Evolutionary conservation across 1,140 invertebrate species (phyloP).

Genomic region (Halesus radiatus): DNA sequence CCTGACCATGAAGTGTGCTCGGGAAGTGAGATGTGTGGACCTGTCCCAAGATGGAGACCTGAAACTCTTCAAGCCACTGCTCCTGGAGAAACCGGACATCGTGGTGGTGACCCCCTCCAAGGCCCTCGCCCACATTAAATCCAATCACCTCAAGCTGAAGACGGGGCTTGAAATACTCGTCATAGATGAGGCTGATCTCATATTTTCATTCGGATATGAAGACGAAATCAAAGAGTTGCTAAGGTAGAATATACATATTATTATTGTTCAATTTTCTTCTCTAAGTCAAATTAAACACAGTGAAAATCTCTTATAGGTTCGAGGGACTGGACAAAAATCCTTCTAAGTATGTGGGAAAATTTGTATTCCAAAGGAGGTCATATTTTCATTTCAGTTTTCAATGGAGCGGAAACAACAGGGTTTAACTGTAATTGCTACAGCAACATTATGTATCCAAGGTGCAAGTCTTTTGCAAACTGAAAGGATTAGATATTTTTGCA

Average conservation of each 20-base stretch:
- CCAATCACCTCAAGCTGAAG: conserved; percentile 84
- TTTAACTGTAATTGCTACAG: too few species aligned
- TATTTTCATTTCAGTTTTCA: too few species aligned
- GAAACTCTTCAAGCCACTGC: conserved; percentile 79
- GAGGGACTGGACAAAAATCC: too few species aligned
- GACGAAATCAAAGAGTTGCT: conserved; percentile 91
- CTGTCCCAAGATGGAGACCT: conserved; percentile 82
- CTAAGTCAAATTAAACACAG: too few species aligned
- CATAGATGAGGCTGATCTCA: conserved; percentile 98
- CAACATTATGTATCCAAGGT: too few species aligned
- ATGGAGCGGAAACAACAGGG: too few species aligned
- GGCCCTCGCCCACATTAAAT: conserved; percentile 86
- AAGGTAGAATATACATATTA: conserved; percentile 63
- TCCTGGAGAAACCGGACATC: conserved; percentile 92
- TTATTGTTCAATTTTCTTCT: neutral
- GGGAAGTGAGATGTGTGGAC: conserved; percentile 88
- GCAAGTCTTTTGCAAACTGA: too few species aligned
- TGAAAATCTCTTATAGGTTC: too few species aligned
- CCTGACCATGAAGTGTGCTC: conserved; percentile 86
- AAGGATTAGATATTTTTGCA: too few species aligned
- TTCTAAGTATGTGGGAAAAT: too few species aligned
- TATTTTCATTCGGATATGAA: conserved; percentile 98
- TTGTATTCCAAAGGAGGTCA: too few species aligned
- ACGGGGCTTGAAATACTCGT: conserved; percentile 88
- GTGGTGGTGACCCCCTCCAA: conserved; percentile 92